Evolutionary conservation across 2,888 invertebrate genomes (phyloP), one percentile per base, ranked within the genome.

Genomic region (Cacoxenus indagator): DNA sequence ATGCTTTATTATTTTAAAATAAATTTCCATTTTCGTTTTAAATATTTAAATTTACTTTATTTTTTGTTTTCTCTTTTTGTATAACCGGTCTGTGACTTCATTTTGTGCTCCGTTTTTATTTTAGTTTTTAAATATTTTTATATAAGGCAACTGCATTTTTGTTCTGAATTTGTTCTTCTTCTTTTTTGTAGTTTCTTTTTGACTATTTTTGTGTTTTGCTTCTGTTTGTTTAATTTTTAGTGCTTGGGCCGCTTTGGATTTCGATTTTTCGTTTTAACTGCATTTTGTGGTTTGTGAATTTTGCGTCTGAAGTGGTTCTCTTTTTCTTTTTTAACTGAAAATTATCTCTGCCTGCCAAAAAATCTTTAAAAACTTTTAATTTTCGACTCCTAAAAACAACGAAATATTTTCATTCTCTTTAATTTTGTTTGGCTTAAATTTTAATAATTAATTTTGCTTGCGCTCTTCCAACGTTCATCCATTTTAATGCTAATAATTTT

Each of bases 61-160:
- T 72, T 76, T 71, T 68, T 67, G 70, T 73, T 71, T 73, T 70
- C 70, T 68, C 73, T 48, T 68, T 37, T 70, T 68, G 54, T 73
- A 75, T 71, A 78, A 76, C 77, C 78, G 83, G 84, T 81, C 78
- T 62, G 37, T 62, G 24, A 17, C 43, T 62, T 61, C 61, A 24
- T 43, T 71, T 73, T 75, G 74, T 76, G 73, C 73, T 67, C 64
- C 69, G 59, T 75, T 71, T 67, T 62, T 70, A 66, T 65, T 66
- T 73, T 72, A 68, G 46, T 71, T 70, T 70, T 62, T 67, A 70
- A 72, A 68, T 70, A 69, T 61, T 43, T 61, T 62, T 45, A 62
- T 62, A 70, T 85, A 85, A 85, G 85, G 86, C 86, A 87, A 85
- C 87, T 86, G 86, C 84, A 78, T 84, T 85, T 83, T 85, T 78